Conservation (phyloP, 2,797 vertebrate genomes). For the Acipenser oxyrinchus region DNA sequence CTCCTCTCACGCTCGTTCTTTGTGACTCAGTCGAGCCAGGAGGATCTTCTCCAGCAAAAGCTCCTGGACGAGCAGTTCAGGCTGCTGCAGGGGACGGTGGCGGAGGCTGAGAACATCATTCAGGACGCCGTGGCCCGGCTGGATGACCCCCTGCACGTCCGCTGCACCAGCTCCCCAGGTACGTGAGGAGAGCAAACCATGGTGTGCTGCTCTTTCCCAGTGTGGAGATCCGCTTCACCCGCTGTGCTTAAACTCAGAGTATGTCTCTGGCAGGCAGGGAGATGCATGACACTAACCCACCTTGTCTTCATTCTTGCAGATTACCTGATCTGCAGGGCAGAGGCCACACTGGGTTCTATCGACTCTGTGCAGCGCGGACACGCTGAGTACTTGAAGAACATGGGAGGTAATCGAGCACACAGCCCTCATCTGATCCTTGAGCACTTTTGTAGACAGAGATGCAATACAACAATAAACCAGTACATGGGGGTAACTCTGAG, state of each 20-base stretch:
- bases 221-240: too few relatives aligned
- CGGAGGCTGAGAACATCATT: conserved; percentile 77
- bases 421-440: too few relatives aligned
- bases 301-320: conserved; percentile 51
- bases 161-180: conserved; percentile 95
- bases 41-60: conserved; percentile 75
- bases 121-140: conserved; percentile 76
- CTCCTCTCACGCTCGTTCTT: rapidly evolving
- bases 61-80: conserved; percentile 82
- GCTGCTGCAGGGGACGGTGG: conserved; percentile 68
- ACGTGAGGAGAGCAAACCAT: neutral
- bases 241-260: too few relatives aligned
- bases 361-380: conserved; percentile 74
- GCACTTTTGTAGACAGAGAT: too few relatives aligned
- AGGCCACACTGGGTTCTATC: conserved; percentile 72
- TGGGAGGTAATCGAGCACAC: conserved; percentile 57
- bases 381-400: conserved; percentile 67
- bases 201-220: too few relatives aligned
- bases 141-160: conserved; percentile 83
- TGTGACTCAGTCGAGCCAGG: conserved; percentile 56
- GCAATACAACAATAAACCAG: too few relatives aligned
- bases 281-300: neutral
- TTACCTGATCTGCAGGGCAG: conserved; percentile 83
- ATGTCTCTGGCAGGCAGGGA: too few relatives aligned
- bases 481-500: too few relatives aligned